phyloP scores from a whole-genome alignment of 2,797 vertebrate species.

The Leptodactylus fallax region DNA sequence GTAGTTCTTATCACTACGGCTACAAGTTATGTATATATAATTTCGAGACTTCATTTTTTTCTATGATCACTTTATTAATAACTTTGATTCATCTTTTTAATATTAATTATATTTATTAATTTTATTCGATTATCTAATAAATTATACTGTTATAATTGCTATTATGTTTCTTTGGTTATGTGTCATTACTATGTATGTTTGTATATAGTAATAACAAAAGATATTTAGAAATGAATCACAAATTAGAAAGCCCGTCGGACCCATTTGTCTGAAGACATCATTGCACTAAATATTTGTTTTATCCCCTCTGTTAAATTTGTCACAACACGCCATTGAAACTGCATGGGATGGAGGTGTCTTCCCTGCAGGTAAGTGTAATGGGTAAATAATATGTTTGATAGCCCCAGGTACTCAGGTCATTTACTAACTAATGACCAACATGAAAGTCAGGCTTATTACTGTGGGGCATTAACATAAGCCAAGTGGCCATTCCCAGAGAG shows the following conservation, averaged over 20 bases:
- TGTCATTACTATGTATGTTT: no score
- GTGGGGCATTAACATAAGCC: slow-evolving; percentile 38
- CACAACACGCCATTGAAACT: slow-evolving; percentile 4
- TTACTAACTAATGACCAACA: slow-evolving; percentile 53
- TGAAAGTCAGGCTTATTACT: slow-evolving; percentile 49
- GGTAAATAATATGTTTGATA: slow-evolving; percentile 37
- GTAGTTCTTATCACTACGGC: background rate
- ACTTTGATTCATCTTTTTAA: background rate
- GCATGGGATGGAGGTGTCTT: slow-evolving; percentile 13
- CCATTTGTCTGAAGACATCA: background rate
- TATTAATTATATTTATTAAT: background rate
- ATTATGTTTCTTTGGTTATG: no score
- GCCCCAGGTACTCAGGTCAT: slow-evolving; percentile 52
- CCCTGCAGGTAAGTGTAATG: slow-evolving; percentile 41
- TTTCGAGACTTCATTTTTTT: background rate
- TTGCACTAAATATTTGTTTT: slow-evolving; percentile 40
- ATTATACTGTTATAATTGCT: no score
- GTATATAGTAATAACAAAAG: background rate
- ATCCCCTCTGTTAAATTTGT: slow-evolving; percentile 42
- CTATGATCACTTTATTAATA: background rate
- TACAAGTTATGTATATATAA: no score
- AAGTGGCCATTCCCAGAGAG: slow-evolving; percentile 42
- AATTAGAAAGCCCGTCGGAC: background rate
- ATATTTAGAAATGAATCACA: background rate
- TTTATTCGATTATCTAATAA: no score